phyloP scores from a whole-genome alignment of 2,797 vertebrate species.

The Streptopelia turtur region DNA sequence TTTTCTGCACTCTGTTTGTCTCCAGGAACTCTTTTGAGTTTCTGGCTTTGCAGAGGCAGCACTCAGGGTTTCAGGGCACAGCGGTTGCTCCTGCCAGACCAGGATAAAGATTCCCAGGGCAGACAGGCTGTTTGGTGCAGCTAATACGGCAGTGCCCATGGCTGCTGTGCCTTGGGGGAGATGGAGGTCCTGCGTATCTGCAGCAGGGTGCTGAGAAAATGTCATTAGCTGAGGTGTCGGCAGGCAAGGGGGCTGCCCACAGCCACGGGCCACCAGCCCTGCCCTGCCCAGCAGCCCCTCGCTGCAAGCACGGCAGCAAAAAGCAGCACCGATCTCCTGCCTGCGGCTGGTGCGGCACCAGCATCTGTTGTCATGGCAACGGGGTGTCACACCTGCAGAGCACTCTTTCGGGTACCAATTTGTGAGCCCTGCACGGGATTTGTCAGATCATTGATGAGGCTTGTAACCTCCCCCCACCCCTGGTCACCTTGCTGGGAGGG shows the following conservation, averaged over 20 bases:
- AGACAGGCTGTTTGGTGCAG: neutral
- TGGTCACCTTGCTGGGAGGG: neutral
- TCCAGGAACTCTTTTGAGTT: neutral
- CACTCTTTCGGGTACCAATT: neutral
- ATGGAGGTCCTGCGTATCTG: neutral
- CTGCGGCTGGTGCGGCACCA: neutral
- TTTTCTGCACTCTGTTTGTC: neutral
- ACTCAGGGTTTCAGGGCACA: neutral
- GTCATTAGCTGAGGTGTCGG: neutral
- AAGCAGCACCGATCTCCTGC: neutral
- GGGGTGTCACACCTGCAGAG: slow-evolving; percentile 50
- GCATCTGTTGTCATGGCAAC: slow-evolving; percentile 47
- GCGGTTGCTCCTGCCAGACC: neutral
- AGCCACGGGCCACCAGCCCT: accelerated
- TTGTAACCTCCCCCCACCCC: neutral
- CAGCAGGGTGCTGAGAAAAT: neutral
- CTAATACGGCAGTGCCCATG: neutral
- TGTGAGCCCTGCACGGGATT: neutral
- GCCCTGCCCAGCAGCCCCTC: neutral
- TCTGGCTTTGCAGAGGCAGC: neutral
- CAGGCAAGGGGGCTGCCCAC: accelerated
- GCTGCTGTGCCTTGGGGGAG: neutral
- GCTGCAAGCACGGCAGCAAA: neutral
- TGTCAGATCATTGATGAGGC: slow-evolving; percentile 14
- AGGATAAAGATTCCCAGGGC: neutral